Conservation (phyloP, 2,797 vertebrate species). For the Gymnopithys bicolor region DNA sequence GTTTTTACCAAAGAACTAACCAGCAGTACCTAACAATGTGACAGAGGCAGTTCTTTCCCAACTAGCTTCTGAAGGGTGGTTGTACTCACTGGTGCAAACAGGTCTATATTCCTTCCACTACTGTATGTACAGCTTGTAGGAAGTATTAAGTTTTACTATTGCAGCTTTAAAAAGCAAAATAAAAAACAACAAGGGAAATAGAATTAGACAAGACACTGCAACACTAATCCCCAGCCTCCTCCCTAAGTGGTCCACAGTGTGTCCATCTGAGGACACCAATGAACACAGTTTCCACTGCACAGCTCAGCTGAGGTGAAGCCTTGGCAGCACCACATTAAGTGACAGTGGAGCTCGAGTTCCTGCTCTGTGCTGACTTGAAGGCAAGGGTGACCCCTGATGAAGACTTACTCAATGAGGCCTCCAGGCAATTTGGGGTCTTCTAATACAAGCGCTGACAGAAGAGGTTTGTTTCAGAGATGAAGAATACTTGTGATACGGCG, state of each 20-base stretch:
- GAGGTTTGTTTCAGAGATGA: background rate
- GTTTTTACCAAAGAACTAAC: background rate
- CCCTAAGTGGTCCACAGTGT: background rate
- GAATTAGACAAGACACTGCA: background rate
- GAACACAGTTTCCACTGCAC: background rate
- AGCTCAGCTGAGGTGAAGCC: background rate
- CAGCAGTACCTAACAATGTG: accelerated
- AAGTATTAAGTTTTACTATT: background rate
- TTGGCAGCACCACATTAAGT: background rate
- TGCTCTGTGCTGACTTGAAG: background rate
- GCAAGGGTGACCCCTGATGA: background rate
- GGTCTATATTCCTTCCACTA: background rate
- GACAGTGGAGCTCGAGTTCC: background rate
- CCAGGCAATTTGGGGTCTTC: background rate
- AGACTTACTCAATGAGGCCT: background rate
- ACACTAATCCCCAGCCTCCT: background rate
- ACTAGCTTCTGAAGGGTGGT: background rate
- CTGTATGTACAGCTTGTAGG: background rate
- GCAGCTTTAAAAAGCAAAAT: background rate
- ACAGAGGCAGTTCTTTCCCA: background rate
- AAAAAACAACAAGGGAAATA: background rate
- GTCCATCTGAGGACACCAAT: background rate
- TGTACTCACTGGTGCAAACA: background rate
- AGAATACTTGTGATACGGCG: accelerated
- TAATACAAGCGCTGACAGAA: background rate